Evolutionary conservation across 2,888 invertebrate species (phyloP), one percentile per base, ranked within the genome.

Genomic region (Drosophila acutilabella): DNA sequence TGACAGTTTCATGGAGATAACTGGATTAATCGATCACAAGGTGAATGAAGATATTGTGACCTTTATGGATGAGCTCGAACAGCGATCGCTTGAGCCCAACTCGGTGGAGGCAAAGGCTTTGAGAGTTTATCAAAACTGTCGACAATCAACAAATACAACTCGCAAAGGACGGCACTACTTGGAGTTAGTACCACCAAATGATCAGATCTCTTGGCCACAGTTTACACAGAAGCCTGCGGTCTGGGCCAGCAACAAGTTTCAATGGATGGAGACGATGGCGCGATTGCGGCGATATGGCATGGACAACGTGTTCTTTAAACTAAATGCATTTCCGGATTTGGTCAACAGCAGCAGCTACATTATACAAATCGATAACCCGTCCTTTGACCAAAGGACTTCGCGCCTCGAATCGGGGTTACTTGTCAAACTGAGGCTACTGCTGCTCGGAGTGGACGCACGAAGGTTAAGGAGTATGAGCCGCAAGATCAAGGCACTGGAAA

Each of bases 241-340:
- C 1, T 90, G 91, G 91, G 60, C 76, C 0, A 30, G 54, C 0
- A 33, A 64, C 0, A 45, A 74, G 5, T 91, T 91, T 47, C 58
- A 64, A 13, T 91, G 89, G 89, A 61, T 86, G 42, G 74, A 73
- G 5, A 81, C 87, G 0, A 20, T 90, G 54, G 91, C 87, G 0
- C 74, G 77, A 5, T 26, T 91, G 36, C 80, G 80, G 0, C 81
- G 80, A 5, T 91, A 81, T 40, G 84, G 88, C 0, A 47, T 90
- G 6, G 26, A 23, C 1, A 74, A 88, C 44, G 80, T 73, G 0
- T 7, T 83, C 1, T 42, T 88, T 3, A 13, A n/a, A 0, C 5
- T 62, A 2, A 0, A 44, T 0, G 64, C 80, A 0, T 1, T 36
- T 13, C 77, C 69, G 0, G 60, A 69, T 8, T 0, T 14, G 0